phyloP scores from a whole-genome alignment of 2,888 invertebrate species.

The Piscicola geometra region DNA sequence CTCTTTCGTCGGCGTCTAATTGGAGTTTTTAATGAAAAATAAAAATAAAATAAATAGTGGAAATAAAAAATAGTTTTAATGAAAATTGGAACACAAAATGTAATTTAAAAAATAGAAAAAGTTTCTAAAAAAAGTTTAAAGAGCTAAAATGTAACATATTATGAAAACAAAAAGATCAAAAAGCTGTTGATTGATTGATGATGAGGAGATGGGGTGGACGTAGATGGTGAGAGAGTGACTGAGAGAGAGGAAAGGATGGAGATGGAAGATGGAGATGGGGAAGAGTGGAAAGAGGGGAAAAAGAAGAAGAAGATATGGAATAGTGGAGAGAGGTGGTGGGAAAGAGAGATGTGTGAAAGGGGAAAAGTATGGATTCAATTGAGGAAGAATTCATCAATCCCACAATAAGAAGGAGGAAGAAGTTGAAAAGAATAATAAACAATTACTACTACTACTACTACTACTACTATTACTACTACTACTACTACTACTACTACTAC shows the following conservation, averaged over 20 bases:
- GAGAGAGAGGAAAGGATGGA: not conserved
- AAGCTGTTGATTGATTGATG: not conserved
- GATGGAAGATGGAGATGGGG: not conserved
- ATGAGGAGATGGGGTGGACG: conserved; percentile 23
- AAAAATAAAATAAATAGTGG: too few species aligned
- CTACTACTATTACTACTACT: conserved; percentile 18
- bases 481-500: conserved; percentile 20
- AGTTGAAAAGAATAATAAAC: too few species aligned
- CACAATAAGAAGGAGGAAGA: too few species aligned
- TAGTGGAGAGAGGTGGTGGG: not conserved
- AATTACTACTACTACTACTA: conserved; percentile 23
- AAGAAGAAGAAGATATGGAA: not conserved
- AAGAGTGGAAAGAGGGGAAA: not conserved
- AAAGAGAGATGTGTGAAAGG: too few species aligned
- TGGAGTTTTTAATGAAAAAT: too few species aligned
- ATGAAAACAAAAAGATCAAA: not conserved
- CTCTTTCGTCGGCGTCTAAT: not conserved
- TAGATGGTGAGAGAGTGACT: not conserved
- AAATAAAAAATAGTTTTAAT: too few species aligned
- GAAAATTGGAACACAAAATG: too few species aligned
- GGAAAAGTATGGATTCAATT: not conserved
- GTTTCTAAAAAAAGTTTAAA: too few species aligned
- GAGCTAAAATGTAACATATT: too few species aligned
- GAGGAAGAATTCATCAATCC: too few species aligned
- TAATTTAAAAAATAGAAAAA: too few species aligned